These are phyloP conservation scores for Lutjanus argentimaculatus DNA, from an alignment of 2,797 vertebrate species.

Conservation along the genomic window DNA sequence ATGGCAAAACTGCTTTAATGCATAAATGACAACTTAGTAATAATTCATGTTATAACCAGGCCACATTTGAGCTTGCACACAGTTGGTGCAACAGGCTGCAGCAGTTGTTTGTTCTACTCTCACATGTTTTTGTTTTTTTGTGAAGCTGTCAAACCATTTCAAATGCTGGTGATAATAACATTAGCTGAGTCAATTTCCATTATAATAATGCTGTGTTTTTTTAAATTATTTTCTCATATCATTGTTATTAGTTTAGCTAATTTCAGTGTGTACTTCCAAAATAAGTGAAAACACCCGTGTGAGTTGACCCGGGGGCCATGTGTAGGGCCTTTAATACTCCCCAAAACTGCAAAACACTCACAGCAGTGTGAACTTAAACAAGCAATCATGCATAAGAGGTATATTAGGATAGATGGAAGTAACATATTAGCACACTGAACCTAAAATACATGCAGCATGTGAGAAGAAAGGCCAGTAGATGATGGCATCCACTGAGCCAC, in stretches of 20 bases:
- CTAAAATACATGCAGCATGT: neutral
- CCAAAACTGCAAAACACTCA: neutral
- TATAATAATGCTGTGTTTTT: neutral
- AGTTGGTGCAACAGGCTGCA: no score
- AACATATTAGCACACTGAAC: neutral
- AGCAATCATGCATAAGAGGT: neutral
- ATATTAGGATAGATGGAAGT: neutral
- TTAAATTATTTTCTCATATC: neutral
- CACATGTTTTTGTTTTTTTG: neutral
- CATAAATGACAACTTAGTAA: no score
- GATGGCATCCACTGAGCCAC: slow-evolving; percentile 1
- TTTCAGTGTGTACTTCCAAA: neutral
- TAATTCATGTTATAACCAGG: no score
- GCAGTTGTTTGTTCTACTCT: no score
- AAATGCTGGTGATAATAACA: neutral
- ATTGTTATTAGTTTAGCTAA: neutral
- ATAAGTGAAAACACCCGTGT: neutral
- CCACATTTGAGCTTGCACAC: no score
- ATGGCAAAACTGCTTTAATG: no score
- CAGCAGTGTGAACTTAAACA: neutral
- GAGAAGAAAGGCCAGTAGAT: neutral
- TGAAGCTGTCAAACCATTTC: neutral
- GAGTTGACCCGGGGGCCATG: no score
- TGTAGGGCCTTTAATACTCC: neutral
- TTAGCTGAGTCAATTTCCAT: neutral